A percentile compares a stretch with the other conserved stretches of the same genome.
phyloP scores from a whole-genome alignment of 2,888 invertebrate genomes.

The Barypeithes pellucidus region DNA sequence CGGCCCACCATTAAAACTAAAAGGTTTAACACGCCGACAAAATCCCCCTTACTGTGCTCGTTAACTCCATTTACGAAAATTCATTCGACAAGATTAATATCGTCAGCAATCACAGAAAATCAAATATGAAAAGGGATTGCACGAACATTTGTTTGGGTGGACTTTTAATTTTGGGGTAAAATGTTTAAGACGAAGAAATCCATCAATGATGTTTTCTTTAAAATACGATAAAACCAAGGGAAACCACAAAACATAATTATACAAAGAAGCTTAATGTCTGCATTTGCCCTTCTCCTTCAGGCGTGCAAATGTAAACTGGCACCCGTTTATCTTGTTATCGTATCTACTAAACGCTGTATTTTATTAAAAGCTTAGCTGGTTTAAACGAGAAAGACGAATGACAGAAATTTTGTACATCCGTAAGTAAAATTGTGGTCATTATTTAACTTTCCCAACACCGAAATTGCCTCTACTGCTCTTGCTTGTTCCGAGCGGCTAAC shows the following conservation, averaged over 20 bases:
- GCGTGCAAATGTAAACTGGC: slow-evolving; percentile 17
- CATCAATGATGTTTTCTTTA: too few relatives aligned
- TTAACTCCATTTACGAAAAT: slow-evolving; percentile 46
- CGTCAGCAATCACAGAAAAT: slow-evolving; percentile 23
- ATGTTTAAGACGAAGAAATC: too few relatives aligned
- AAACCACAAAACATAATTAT: not conserved
- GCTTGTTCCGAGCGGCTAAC: slow-evolving; percentile 45
- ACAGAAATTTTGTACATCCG: slow-evolving; percentile 57
- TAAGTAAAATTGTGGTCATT: slow-evolving; percentile 56
- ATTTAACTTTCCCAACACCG: slow-evolving; percentile 52
- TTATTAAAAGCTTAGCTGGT: slow-evolving; percentile 54
- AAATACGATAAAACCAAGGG: too few relatives aligned
- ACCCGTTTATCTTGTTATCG: slow-evolving; percentile 50
- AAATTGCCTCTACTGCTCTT: slow-evolving; percentile 47
- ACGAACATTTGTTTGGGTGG: not conserved
- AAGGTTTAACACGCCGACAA: slow-evolving; percentile 40
- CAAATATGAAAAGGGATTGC: slow-evolving; percentile 8
- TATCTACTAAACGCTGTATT: slow-evolving; percentile 51
- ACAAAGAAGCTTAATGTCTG: not conserved
- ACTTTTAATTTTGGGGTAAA: slow-evolving; percentile 12
- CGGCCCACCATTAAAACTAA: slow-evolving; percentile 38
- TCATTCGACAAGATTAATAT: slow-evolving; percentile 42
- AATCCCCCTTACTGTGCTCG: slow-evolving; percentile 39
- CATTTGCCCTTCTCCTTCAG: slow-evolving; percentile 5
- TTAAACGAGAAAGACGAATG: slow-evolving; percentile 53